Conservation (phyloP, 2,797 vertebrate species). For the Cercopithecus diana region DNA sequence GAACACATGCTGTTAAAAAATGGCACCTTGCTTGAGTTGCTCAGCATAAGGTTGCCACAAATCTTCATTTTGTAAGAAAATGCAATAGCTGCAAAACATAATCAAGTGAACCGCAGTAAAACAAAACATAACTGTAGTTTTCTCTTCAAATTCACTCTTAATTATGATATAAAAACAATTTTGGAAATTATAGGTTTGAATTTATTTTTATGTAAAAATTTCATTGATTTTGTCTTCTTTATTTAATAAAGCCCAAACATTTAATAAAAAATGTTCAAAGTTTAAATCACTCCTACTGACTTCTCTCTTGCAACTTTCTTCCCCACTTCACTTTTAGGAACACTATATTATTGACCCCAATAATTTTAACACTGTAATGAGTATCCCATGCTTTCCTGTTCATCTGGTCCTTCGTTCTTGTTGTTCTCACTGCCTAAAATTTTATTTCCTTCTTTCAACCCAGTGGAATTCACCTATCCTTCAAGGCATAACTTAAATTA, state of each 20-base stretch:
- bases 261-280: not conserved
- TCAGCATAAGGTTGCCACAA: not conserved
- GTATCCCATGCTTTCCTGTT: not conserved
- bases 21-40: not conserved
- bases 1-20: not conserved
- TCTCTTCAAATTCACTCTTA: not conserved
- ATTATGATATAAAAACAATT: not conserved
- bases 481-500: conserved; percentile 53
- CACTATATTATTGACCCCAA: not conserved
- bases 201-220: not conserved
- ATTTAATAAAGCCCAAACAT: not conserved
- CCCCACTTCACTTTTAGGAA: not conserved
- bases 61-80: not conserved
- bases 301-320: not conserved
- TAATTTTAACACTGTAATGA: not conserved
- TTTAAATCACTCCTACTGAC: not conserved
- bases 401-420: not conserved
- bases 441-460: conserved; percentile 45
- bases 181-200: not conserved
- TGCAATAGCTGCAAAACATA: not conserved
- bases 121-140: not conserved
- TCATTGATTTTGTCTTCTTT: not conserved
- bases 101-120: not conserved
- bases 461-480: conserved; percentile 23
- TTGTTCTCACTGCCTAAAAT: not conserved